phyloP scores from a whole-genome alignment of 2,797 vertebrate genomes.

The Gastrophryne carolinensis region DNA sequence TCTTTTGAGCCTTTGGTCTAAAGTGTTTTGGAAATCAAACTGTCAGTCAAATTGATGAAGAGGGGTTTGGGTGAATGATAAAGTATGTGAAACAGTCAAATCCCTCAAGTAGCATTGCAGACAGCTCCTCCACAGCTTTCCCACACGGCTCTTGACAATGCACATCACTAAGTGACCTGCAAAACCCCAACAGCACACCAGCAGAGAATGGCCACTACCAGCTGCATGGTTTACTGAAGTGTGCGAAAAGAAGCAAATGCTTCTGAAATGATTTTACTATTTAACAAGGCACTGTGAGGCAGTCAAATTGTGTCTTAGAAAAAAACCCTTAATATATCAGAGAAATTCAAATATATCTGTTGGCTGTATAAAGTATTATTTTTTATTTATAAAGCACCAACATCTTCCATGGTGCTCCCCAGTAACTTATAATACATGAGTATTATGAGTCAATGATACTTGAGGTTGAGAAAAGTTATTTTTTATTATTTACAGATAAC shows the following conservation, averaged over 20 bases:
- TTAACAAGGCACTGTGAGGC: slow-evolving; percentile 4
- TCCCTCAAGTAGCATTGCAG: slow-evolving; percentile 20
- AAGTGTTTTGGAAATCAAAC: slow-evolving; percentile 15
- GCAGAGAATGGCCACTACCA: not conserved
- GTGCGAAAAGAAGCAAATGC: not conserved
- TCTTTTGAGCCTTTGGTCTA: slow-evolving; percentile 18
- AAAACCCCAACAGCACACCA: not conserved
- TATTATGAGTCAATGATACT: too few relatives aligned
- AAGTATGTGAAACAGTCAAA: slow-evolving; percentile 20
- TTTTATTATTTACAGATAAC: too few relatives aligned
- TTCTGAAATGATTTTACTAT: not conserved
- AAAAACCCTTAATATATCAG: too few relatives aligned
- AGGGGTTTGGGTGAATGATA: slow-evolving; percentile 38
- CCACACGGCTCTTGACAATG: not conserved
- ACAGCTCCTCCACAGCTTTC: slow-evolving; percentile 16
- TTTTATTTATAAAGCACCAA: too few relatives aligned
- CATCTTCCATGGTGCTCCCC: too few relatives aligned
- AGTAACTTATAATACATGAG: too few relatives aligned
- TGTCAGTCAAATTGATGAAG: slow-evolving; percentile 38
- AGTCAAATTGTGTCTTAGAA: not conserved
- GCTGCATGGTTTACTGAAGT: not conserved
- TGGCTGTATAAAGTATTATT: too few relatives aligned
- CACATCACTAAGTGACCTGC: not conserved
- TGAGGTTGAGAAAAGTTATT: too few relatives aligned
- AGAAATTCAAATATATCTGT: too few relatives aligned